phyloP scores from a whole-genome alignment of 1,140 invertebrate species.

The Psilanteris sp. region DNA sequence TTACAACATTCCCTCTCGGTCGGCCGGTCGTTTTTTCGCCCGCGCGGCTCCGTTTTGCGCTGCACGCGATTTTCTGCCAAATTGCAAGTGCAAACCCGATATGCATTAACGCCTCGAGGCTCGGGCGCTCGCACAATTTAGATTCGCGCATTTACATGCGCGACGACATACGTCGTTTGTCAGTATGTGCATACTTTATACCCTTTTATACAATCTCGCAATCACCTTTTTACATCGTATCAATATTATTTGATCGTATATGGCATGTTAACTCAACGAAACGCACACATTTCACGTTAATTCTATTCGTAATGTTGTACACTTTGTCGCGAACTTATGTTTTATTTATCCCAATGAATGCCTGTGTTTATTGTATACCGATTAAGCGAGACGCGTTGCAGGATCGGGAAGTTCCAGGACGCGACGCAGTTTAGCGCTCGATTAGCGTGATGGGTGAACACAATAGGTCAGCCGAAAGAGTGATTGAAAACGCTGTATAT shows the following conservation, averaged over 20 bases:
- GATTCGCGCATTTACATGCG: constrained; percentile 57
- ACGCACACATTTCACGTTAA: constrained; percentile 40
- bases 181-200: constrained; percentile 48
- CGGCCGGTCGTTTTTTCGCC: constrained; percentile 43
- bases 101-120: constrained; percentile 61
- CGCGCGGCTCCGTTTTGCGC: constrained; percentile 35
- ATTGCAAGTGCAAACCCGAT: constrained; percentile 62
- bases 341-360: constrained; percentile 28
- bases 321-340: constrained; percentile 17
- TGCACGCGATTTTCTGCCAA: constrained; percentile 71
- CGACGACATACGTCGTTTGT: constrained; percentile 58
- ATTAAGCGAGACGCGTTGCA: constrained; percentile 40
- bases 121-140: constrained; percentile 39
- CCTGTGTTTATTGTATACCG: constrained; percentile 1
- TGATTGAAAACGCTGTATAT: too few relatives aligned
- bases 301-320: constrained; percentile 21
- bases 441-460: too few relatives aligned
- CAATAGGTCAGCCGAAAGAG: too few relatives aligned
- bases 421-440: constrained; percentile 1
- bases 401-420: too few relatives aligned
- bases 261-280: constrained; percentile 33
- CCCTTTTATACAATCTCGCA: constrained; percentile 12
- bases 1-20: constrained; percentile 71
- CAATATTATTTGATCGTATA: constrained; percentile 41
- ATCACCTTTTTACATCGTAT: constrained; percentile 24